Base-by-base conservation (phyloP, 2,888 invertebrate genomes). In the Oscheius sp. region DNA sequence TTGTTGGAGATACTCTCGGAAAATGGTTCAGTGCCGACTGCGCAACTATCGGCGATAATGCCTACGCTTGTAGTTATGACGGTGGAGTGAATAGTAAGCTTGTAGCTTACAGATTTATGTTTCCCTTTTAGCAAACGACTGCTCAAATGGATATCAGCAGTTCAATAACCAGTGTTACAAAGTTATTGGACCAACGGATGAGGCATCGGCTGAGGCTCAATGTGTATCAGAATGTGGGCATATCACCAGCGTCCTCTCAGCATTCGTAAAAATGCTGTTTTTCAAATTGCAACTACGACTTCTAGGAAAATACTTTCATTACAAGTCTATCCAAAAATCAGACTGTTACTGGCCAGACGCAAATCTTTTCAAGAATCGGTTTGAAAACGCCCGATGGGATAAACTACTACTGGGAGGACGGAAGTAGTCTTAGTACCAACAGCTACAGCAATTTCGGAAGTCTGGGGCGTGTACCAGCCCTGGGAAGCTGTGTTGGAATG, bases 191-290 rank as follows among this genome's bases (percentile, higher is more conserved):
- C 21, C 53, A 29, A 33, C 29, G 2, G 66, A 66, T 66, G 66
- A 66, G 32, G 13, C 35, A 32, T 33, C 66, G 3, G 66, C 66
- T 1, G 66, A 66, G 37, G 51, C 66, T 33, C 13, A 13, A 10
- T 66, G 66, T 51, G 66, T 50, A 51, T 48, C 50, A 10, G 66
- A 66, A 0, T 66, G 66, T n/a, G 66, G 66, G 5, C 33, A 66
- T 33, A 50, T 66, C 32, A 66, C 66, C 13, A 32, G 32, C 1
- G 48, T 66, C 33, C 21, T 66, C 9, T 51, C 51, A 7, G 29
- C 2, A 35, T 9, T 4, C 32, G 66, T 66, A 51, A 51, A 7
- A 32, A 1, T 1, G 5, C 53, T 5, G 10, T 2, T 42, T 4
- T 29, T 13, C 11, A 11, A 5, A 51, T 53, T 9, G 21, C 21